Evolutionary conservation across 2,113 vertebrate species (phyloP).

Genomic region (Lepus timidus): DNA sequence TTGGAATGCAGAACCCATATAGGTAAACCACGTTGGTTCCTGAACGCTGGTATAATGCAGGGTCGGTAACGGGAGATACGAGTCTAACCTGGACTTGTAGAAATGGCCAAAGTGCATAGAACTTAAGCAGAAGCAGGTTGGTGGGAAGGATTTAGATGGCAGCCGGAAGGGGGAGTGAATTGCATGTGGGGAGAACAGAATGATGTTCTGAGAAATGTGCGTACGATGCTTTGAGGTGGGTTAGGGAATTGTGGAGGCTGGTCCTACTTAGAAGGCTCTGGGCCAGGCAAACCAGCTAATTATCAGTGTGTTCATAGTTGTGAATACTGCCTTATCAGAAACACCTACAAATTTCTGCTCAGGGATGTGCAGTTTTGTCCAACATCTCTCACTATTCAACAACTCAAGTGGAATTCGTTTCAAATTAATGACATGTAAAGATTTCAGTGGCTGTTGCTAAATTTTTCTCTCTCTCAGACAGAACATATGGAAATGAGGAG

Average conservation of each 20-base stretch:
- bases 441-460: slow-evolving; percentile 41
- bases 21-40: neutral
- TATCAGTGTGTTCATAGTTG: neutral
- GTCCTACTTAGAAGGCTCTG: neutral
- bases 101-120: neutral
- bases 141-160: neutral
- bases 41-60: neutral
- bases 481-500: slow-evolving; percentile 60
- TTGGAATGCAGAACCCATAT: neutral
- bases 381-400: neutral
- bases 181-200: neutral
- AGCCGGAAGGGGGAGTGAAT: neutral
- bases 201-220: neutral
- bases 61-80: neutral
- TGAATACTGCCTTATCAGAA: neutral
- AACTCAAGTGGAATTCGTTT: slow-evolving; percentile 41
- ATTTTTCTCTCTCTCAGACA: slow-evolving; percentile 14
- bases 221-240: neutral
- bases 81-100: neutral
- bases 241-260: neutral
- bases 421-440: slow-evolving; percentile 1
- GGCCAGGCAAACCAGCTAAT: neutral
- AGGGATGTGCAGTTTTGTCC: neutral
- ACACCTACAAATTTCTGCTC: neutral
- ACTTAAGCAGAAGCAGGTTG: neutral